Conservation (phyloP, 2,113 vertebrate genomes). For the Delphinus delphis region DNA sequence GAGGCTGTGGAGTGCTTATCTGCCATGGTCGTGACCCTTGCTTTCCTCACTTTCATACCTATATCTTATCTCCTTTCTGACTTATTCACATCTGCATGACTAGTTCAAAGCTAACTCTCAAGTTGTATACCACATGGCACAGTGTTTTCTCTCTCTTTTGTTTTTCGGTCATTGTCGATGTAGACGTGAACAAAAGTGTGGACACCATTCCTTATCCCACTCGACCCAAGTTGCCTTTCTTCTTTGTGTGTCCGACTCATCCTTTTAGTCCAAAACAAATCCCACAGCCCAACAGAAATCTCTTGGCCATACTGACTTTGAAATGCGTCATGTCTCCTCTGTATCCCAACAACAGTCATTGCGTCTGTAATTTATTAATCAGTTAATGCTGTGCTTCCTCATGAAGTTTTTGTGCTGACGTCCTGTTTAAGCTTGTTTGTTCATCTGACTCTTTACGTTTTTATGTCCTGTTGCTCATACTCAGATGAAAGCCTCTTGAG, state of each 20-base stretch:
- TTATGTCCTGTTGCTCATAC: neutral
- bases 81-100: neutral
- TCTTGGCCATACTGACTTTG: neutral
- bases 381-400: fast-evolving
- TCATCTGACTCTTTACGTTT: neutral
- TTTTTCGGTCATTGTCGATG: no score
- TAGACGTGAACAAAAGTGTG: neutral
- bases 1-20: no score
- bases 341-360: neutral
- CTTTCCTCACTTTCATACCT: no score
- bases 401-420: fast-evolving
- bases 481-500: neutral
- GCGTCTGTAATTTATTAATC: no score
- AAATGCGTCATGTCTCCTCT: neutral
- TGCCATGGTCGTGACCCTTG: neutral
- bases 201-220: fast-evolving
- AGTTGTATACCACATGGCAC: fast-evolving
- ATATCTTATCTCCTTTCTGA: neutral
- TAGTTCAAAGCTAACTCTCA: neutral
- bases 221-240: neutral
- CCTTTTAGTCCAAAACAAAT: neutral
- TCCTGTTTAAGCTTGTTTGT: neutral
- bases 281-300: neutral
- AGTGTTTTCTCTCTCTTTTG: no score
- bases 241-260: neutral